Evolutionary conservation across 2,113 vertebrate species (phyloP), one percentile per base, ranked within the genome.

Genomic region (Lophochroa leadbeateri): DNA sequence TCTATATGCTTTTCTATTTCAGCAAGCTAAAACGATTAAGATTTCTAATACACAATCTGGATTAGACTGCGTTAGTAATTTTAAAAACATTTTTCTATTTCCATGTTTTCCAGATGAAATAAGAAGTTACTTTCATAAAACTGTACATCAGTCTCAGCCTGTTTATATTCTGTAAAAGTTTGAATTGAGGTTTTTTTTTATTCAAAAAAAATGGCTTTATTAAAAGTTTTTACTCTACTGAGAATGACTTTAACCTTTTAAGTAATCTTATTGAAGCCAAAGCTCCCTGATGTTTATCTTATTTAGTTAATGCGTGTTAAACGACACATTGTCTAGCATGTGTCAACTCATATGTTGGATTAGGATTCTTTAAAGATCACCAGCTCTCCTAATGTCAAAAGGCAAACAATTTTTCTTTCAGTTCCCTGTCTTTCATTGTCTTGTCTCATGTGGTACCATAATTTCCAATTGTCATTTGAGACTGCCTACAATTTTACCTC

Each of bases 201-300:
- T 72, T 25, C 17, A 74, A 61, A 77, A 60, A 68, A 88, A 53
- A 19, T 49, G 27, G 13, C 44, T 88, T 79, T 90, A 49, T 49
- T 78, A 60, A 39, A 94, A 90, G 27, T 92, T 90, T 74, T 80
- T 14, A 80, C 79, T 88, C 63, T 46, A 63, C 41, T 70, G 41
- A 70, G 44, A 82, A 77, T 64, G 61, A 82, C 63, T 95, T 95
- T 90, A 95, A 86, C 49, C 94, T 95, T 90, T 83, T 90, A 90
- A 88, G 86, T 93, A 96, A 93, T 93, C 92, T 61, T 88, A 92
- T 25, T 80, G 90, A 88, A 93, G 71, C 53, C 44, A 90, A 95
- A 92, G 91, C 94, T 90, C 67, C 58, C 55, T 81, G 28, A 64
- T 93, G 67, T 86, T 92, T 87, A 86, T 93, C 79, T 81, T 80